phyloP scores from a whole-genome alignment of 2,888 invertebrate species.

The Calameuta filiformis region DNA sequence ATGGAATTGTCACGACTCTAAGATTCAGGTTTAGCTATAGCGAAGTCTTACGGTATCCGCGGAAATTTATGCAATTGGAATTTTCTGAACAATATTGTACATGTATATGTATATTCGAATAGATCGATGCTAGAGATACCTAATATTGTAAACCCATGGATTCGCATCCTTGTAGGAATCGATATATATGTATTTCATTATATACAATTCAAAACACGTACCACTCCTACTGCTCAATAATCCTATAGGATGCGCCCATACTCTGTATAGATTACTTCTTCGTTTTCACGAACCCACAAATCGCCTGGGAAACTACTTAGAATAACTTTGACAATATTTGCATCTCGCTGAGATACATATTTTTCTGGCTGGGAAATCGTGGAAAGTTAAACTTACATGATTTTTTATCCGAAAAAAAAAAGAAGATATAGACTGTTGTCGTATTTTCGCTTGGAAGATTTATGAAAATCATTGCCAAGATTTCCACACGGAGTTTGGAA shows the following conservation, averaged over 20 bases:
- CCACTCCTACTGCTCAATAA: conserved; percentile 19
- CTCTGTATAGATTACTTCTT: not conserved
- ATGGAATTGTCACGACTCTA: not conserved
- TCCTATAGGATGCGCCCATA: not conserved
- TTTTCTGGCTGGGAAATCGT: not conserved
- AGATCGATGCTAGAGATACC: not conserved
- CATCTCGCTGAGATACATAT: not conserved
- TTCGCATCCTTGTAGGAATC: not conserved
- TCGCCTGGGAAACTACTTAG: not conserved
- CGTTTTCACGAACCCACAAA: not conserved
- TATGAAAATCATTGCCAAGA: too few species aligned
- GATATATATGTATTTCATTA: not conserved
- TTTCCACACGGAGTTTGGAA: too few species aligned
- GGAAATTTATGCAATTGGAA: not conserved
- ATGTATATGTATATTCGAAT: not conserved
- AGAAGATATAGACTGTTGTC: too few species aligned
- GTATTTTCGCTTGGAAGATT: too few species aligned
- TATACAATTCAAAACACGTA: conserved; percentile 17
- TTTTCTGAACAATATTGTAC: not conserved
- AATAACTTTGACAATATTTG: not conserved
- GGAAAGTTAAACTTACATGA: not conserved
- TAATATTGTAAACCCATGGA: not conserved
- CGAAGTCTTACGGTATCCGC: not conserved
- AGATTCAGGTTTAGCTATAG: not conserved
- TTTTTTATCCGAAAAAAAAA: not conserved